A percentile compares a stretch with the other conserved stretches of the same genome.
Conservation (phyloP, 37 sponge, comb jelly and placozoan species). For the Ianthella basta region DNA sequence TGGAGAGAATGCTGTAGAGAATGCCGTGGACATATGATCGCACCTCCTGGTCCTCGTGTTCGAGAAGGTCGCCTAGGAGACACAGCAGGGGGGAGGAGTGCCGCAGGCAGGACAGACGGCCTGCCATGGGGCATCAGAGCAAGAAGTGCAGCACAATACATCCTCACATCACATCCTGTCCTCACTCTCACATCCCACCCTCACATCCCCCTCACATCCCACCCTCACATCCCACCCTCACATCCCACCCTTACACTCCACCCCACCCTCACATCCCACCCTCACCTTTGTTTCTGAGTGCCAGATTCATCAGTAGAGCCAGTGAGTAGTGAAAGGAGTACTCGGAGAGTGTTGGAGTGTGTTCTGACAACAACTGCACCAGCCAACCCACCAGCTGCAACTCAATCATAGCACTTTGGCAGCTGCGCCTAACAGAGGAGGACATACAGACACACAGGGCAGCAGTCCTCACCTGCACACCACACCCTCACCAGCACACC, state of each 20-base stretch:
- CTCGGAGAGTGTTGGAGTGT: slow-evolving; percentile 59
- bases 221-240: not conserved
- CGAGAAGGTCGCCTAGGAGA: slow-evolving; percentile 63
- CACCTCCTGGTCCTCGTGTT: slow-evolving; percentile 76
- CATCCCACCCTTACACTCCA: not conserved
- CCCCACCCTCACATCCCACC: not conserved
- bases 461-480: not conserved
- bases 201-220: not conserved
- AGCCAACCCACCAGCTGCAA: slow-evolving; percentile 54
- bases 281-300: slow-evolving; percentile 68
- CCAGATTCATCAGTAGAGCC: slow-evolving; percentile 87
- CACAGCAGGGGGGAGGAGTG: slow-evolving; percentile 22
- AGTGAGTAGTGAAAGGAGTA: slow-evolving; percentile 83
- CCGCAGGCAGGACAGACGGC: slow-evolving; percentile 43
- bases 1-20: slow-evolving; percentile 75
- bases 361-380: slow-evolving; percentile 33
- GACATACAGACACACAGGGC: not conserved
- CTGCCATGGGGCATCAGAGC: not conserved
- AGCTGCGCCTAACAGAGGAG: slow-evolving; percentile 49
- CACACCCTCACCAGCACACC: too few species aligned
- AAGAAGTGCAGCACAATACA: not conserved
- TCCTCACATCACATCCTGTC: not conserved
- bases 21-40: slow-evolving; percentile 82
- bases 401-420: slow-evolving; percentile 69
- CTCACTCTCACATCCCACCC: not conserved